Percentiles rank a stretch among this genome's conserved stretches.
These are phyloP conservation scores for Cheumatopsyche charites DNA, from an alignment of 1,140 invertebrate genomes.

Conservation along the genomic window DNA sequence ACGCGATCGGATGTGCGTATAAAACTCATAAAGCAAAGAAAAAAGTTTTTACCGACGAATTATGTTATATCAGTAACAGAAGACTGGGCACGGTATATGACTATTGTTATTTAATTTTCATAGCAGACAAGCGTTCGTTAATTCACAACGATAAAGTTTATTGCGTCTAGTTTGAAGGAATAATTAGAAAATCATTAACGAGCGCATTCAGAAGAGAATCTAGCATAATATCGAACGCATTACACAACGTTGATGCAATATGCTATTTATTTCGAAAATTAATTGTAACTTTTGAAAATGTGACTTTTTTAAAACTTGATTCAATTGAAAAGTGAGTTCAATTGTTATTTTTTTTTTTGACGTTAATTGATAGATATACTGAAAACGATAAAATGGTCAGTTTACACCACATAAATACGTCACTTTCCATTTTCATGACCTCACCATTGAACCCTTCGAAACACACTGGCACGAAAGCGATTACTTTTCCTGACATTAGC, in stretches of 20 bases:
- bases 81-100: background rate
- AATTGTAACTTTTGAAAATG: no score
- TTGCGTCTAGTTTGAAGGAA: background rate
- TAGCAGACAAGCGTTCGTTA: background rate
- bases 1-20: no score
- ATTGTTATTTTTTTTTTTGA: no score
- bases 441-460: background rate
- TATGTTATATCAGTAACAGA: background rate
- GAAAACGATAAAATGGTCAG: no score
- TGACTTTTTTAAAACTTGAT: no score
- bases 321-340: no score
- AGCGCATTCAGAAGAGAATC: background rate
- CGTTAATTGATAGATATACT: no score
- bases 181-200: background rate
- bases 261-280: no score
- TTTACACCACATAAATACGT: background rate
- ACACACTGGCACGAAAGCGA: slow-evolving; percentile 14
- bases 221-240: no score
- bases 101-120: slow-evolving; percentile 1
- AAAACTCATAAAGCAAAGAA: no score
- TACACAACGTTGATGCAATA: no score
- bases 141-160: slow-evolving; percentile 6
- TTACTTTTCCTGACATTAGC: slow-evolving; percentile 7
- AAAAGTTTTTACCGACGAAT: no score
- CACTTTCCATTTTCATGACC: background rate